A percentile compares a stretch with the other conserved stretches of the same genome.
Conservation (phyloP, 2,113 vertebrate genomes). For the Myocastor coypus region DNA sequence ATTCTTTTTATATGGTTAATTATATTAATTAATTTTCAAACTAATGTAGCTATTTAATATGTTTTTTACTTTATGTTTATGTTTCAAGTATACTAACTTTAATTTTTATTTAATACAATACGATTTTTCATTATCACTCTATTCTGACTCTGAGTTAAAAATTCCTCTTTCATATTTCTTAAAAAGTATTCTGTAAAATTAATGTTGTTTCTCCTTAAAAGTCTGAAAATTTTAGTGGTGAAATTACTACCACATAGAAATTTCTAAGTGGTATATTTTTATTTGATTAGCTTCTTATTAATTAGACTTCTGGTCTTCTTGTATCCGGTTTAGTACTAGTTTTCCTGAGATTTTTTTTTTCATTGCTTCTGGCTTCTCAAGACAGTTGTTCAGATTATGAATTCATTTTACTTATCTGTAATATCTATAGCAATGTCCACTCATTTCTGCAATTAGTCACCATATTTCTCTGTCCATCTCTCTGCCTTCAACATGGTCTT, state of each 20-base stretch:
- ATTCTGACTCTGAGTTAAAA: not conserved
- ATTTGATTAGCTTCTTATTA: not conserved
- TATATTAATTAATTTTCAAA: not conserved
- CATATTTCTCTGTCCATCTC: not conserved
- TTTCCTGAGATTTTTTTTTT: not conserved
- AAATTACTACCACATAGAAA: not conserved
- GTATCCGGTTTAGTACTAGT: not conserved
- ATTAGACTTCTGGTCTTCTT: not conserved
- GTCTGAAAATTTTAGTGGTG: not conserved
- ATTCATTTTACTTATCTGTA: not conserved
- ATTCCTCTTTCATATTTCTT: not conserved
- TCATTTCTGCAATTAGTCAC: not conserved
- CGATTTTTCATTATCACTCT: not conserved
- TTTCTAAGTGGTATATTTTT: not conserved
- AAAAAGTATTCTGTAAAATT: not conserved
- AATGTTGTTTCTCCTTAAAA: constrained; percentile 8
- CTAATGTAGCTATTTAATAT: not conserved
- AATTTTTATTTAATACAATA: not conserved
- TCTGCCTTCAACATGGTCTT: not conserved
- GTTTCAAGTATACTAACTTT: not conserved
- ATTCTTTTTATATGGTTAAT: not conserved
- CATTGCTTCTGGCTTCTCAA: not conserved
- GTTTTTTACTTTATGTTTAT: not conserved
- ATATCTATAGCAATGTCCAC: not conserved
- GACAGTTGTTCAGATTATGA: not conserved